Conservation (phyloP, 2,797 vertebrate genomes). For the Darevskia nairensis region DNA sequence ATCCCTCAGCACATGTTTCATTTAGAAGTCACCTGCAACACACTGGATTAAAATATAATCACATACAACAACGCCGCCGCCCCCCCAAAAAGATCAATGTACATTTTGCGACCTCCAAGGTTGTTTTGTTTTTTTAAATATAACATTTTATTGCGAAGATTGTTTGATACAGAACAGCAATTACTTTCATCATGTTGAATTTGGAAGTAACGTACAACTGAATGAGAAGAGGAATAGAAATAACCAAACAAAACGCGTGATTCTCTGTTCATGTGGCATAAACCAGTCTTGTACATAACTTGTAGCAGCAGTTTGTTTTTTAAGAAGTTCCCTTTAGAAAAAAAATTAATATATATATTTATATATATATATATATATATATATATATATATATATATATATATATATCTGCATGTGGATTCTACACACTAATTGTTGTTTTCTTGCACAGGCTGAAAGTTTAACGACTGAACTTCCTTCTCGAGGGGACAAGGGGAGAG, state of each 20-base stretch:
- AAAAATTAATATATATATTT: constrained; percentile 55
- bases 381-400: constrained; percentile 62
- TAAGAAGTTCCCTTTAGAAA: constrained; percentile 88
- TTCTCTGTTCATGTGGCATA: constrained; percentile 87
- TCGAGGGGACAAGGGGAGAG: constrained; percentile 69
- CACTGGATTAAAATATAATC: not conserved
- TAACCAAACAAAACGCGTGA: constrained; percentile 86
- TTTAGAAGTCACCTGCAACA: not conserved
- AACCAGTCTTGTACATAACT: constrained; percentile 85
- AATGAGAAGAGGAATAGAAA: constrained; percentile 84
- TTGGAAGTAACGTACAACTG: constrained; percentile 89
- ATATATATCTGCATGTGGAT: constrained; percentile 75
- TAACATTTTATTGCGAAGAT: constrained; percentile 97
- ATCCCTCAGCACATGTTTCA: not conserved
- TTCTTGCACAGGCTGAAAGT: constrained; percentile 81
- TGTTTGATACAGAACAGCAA: constrained; percentile 92
- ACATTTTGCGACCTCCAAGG: constrained; percentile 47
- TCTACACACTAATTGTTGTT: constrained; percentile 82
- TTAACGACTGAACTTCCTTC: constrained; percentile 80
- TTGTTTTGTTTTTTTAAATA: constrained; percentile 81
- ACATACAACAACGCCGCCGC: constrained; percentile 17
- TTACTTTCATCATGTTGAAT: constrained; percentile 85
- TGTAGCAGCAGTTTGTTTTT: constrained; percentile 84
- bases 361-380: not conserved
- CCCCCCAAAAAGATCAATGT: constrained; percentile 48